These are phyloP conservation scores for Tethea ocularis DNA, from an alignment of 2,888 invertebrate species.

Conservation along the genomic window DNA sequence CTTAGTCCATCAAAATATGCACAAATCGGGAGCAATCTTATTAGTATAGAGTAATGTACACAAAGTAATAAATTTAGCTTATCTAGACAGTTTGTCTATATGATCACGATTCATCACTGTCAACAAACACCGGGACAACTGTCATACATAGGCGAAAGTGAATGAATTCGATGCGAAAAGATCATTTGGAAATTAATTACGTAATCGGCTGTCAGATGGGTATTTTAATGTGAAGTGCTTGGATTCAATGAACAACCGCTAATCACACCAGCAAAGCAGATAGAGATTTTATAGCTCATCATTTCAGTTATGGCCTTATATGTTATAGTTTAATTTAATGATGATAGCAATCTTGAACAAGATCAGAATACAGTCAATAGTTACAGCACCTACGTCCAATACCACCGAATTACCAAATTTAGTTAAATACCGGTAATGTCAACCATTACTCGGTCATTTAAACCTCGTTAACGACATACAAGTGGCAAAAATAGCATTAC, in stretches of 20 bases:
- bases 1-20: conserved; percentile 43
- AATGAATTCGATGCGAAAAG: conserved; percentile 48
- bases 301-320: not conserved
- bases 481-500: not conserved
- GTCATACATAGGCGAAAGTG: conserved; percentile 60
- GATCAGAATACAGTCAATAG: not conserved
- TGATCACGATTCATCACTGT: conserved; percentile 74
- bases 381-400: no score
- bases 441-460: not conserved
- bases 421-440: no score
- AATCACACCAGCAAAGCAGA: not conserved
- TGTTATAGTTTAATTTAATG: not conserved
- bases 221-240: not conserved
- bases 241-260: not conserved
- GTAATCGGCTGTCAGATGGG: not conserved
- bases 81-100: conserved; percentile 76
- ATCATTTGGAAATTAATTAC: conserved; percentile 9
- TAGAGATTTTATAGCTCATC: not conserved
- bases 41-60: conserved; percentile 49
- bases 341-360: not conserved
- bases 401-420: no score
- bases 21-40: conserved; percentile 57
- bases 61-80: conserved; percentile 74
- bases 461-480: not conserved
- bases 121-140: conserved; percentile 44